Evolutionary conservation across 1,140 invertebrate species (phyloP), one percentile per base, ranked within the genome.

Genomic region (Macrotrachela quadricornifera): DNA sequence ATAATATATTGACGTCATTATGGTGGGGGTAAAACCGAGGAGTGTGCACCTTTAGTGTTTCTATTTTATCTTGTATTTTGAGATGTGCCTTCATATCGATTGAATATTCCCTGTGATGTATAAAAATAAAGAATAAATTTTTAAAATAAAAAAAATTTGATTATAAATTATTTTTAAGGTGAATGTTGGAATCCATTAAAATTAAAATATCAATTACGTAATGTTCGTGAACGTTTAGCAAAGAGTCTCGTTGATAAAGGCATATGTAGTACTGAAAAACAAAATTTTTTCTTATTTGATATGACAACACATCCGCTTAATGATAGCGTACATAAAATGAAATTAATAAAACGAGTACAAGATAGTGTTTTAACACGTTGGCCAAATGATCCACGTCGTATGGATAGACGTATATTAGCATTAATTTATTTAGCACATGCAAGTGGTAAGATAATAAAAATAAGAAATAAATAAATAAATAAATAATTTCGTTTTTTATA

Each of bases 181-280:
- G 92, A 99, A 76, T 96, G 94, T 59, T 99, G 94, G 94, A 99
- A 99, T 74, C 94, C 92, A 13, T 74, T 99, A 59, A 99, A 99
- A 73, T 74, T 99, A 57, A 79, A 85, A 61, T 99, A 95, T 71
- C 94, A 99, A 67, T 74, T 99, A 59, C 84, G 94, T 71, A 99
- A 99, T 77, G 92, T 99, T 0, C 77, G 94, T 57, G 94, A 99
- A 75, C 78, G 94, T 63, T 75, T 99, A 63, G 94, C 94, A 12
- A 99, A 99, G 71, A 97, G 96, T 75, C 76, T 99, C 60, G 92
- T 97, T 16, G 94, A 99, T 69, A 99, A 99, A 73, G 92, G 94
- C 58, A 88, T 99, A n/a, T 76, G 96, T 56, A 95, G 91, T 46
- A 99, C 94, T 50, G 94, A 99, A 72, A 97, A 97, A 75, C 92